These are phyloP conservation scores for Montifringilla adamsi DNA, from an alignment of 2,113 vertebrate genomes.

Conservation along the genomic window DNA sequence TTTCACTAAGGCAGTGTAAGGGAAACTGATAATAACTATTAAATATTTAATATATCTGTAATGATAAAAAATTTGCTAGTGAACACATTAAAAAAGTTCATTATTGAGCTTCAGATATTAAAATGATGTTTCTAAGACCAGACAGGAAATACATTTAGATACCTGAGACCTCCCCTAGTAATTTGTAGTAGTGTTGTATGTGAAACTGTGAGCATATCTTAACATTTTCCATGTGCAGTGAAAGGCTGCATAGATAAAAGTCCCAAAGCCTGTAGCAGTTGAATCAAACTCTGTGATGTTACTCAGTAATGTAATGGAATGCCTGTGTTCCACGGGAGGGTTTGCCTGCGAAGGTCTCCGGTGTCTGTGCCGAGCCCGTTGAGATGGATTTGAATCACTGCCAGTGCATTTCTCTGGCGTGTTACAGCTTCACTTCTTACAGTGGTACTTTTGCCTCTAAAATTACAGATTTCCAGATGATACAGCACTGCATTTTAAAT, in stretches of 20 bases:
- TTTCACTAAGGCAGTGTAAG: background rate
- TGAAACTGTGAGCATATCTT: background rate
- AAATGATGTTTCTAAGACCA: background rate
- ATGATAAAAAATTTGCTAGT: background rate
- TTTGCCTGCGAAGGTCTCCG: background rate
- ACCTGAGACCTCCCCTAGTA: background rate
- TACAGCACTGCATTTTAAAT: background rate
- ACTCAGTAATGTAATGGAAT: background rate
- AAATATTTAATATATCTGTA: background rate
- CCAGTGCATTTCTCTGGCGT: background rate
- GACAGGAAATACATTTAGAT: background rate
- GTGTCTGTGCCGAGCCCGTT: background rate
- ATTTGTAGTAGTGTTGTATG: background rate
- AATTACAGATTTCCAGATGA: background rate
- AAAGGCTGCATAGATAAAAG: background rate
- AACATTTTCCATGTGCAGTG: rapidly evolving
- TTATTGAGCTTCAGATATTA: background rate
- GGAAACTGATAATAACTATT: background rate
- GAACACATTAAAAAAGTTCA: background rate
- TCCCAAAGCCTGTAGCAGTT: background rate
- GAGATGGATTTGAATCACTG: background rate
- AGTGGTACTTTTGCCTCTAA: background rate
- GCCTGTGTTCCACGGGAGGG: background rate
- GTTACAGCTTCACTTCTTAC: background rate
- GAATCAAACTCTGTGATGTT: background rate